Evolutionary conservation across 2,888 invertebrate species (phyloP).

Genomic region (Lasioglossum morio): DNA sequence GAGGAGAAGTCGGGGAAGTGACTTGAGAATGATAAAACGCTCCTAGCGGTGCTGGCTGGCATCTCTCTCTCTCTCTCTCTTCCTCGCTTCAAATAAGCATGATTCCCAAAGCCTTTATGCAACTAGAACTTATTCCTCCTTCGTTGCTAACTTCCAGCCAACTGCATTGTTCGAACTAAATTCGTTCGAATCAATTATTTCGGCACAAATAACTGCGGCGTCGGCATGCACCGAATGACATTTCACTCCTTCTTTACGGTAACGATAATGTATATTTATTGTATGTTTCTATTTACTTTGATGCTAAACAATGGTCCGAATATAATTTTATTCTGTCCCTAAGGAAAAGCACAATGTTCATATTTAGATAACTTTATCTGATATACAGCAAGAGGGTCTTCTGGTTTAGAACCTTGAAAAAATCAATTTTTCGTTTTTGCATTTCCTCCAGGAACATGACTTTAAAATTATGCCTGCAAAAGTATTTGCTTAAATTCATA

Average conservation of each 20-base stretch:
- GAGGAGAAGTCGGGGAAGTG: slow-evolving; percentile 25
- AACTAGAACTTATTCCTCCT: neutral
- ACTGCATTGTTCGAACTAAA: neutral
- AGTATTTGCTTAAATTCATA: no score
- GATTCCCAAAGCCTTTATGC: slow-evolving; percentile 17
- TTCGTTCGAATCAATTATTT: slow-evolving; percentile 5
- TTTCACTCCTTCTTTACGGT: neutral
- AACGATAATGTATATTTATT: no score
- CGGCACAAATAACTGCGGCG: neutral
- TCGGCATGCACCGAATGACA: neutral
- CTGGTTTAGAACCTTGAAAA: neutral
- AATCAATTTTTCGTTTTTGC: neutral
- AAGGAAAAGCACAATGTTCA: neutral
- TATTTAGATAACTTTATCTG: no score
- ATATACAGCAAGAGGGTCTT: neutral
- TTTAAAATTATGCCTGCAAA: no score
- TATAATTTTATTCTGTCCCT: neutral
- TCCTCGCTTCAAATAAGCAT: slow-evolving; percentile 12
- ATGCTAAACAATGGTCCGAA: neutral
- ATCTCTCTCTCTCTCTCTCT: neutral
- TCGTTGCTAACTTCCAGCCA: neutral
- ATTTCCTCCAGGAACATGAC: neutral
- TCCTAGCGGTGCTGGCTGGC: neutral
- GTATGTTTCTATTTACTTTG: no score
- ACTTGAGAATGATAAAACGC: slow-evolving; percentile 39